phyloP scores from a whole-genome alignment of 64 coral and sea anemone species.

The Anthopleura sola region DNA sequence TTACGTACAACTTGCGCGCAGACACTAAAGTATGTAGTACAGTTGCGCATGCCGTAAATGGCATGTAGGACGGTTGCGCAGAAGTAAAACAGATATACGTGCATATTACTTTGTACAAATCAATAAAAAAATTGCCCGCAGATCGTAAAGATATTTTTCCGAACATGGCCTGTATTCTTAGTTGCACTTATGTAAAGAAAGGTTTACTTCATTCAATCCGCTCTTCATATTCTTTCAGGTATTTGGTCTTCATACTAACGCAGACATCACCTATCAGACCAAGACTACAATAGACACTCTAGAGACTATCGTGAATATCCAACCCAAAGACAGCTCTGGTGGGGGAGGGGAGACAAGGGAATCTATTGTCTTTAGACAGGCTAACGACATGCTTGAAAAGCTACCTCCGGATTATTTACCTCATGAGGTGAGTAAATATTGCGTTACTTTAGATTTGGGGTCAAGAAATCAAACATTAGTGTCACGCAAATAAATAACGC shows the following conservation, averaged over 20 bases:
- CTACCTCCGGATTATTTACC: constrained; percentile 85
- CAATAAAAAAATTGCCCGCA: too few species aligned
- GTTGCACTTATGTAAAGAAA: too few species aligned
- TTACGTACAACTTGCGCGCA: too few species aligned
- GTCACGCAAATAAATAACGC: neutral
- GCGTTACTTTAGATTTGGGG: neutral
- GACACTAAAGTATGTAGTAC: too few species aligned
- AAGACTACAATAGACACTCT: constrained; percentile 94
- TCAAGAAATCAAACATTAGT: neutral
- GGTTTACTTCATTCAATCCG: neutral
- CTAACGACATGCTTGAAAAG: constrained; percentile 96
- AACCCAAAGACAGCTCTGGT: constrained; percentile 92
- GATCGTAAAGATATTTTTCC: too few species aligned
- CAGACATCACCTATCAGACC: constrained; percentile 96
- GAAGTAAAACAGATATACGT: neutral
- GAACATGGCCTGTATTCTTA: too few species aligned
- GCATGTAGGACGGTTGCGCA: too few species aligned
- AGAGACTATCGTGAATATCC: constrained; percentile 97
- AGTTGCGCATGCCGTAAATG: too few species aligned
- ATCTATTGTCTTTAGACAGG: constrained; percentile 77
- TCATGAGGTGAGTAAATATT: constrained; percentile 53
- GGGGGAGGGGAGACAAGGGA: constrained; percentile 94
- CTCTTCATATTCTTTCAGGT: constrained; percentile 51
- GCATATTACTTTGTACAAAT: too few species aligned
- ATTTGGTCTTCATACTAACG: constrained; percentile 93